A percentile compares a stretch with the other conserved stretches of the same genome.
Evolutionary conservation across 2,113 vertebrate species (phyloP).

Genomic region (Ellobius talpinus): DNA sequence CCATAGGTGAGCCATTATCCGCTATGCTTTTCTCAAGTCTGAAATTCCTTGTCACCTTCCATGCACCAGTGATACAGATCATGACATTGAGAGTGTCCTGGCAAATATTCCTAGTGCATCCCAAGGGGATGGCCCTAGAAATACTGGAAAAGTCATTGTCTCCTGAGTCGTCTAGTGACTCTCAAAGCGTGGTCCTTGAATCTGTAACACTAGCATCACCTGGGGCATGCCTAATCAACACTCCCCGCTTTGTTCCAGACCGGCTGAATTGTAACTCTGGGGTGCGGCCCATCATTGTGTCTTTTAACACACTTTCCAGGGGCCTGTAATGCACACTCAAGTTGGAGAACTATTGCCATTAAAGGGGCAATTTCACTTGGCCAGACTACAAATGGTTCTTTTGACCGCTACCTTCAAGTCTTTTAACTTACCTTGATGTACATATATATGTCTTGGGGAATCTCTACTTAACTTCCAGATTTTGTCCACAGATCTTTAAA

Average conservation of each 20-base stretch:
- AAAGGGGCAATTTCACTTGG: neutral
- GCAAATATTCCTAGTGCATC: neutral
- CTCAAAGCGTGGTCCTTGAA: neutral
- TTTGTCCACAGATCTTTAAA: conserved; percentile 50
- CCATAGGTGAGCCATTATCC: neutral
- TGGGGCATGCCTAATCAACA: neutral
- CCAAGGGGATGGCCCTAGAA: neutral
- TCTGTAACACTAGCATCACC: neutral
- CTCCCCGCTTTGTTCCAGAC: neutral
- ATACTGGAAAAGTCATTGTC: neutral
- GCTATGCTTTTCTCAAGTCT: neutral
- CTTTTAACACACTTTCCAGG: neutral
- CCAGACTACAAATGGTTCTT: neutral
- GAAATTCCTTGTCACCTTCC: neutral
- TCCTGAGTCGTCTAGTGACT: neutral
- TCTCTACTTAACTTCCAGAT: conserved; percentile 59
- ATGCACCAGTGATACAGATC: neutral
- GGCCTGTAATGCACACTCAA: neutral
- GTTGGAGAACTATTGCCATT: neutral
- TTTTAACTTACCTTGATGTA: neutral
- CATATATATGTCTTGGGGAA: conserved; percentile 16
- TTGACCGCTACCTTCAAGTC: neutral
- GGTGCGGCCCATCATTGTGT: too few relatives aligned
- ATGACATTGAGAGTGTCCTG: neutral
- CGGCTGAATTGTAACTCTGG: neutral